Evolutionary conservation across 1,140 invertebrate species (phyloP).

Genomic region (Mamestra configurata): DNA sequence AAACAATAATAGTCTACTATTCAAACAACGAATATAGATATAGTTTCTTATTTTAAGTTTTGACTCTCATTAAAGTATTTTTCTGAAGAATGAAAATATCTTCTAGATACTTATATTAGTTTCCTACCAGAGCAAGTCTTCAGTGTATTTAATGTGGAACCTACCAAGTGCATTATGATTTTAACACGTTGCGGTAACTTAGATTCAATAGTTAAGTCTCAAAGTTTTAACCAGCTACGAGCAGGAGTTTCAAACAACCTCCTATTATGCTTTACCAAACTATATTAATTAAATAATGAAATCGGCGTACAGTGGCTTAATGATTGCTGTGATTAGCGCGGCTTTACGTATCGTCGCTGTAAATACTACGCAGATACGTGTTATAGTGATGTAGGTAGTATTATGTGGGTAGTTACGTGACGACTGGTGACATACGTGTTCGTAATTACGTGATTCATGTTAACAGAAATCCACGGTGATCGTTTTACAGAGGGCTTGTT

Average conservation of each 20-base stretch:
- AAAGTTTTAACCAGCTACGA: background rate
- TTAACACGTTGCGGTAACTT: too few relatives aligned
- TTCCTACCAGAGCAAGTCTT: too few relatives aligned
- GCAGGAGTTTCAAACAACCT: background rate
- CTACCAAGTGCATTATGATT: too few relatives aligned
- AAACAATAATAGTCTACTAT: too few relatives aligned
- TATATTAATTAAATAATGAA: conserved; percentile 10
- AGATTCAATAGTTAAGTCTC: background rate
- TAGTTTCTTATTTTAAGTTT: too few relatives aligned
- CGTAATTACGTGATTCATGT: conserved; percentile 12
- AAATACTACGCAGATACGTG: background rate
- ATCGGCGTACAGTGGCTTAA: conserved; percentile 14
- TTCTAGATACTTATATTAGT: too few relatives aligned
- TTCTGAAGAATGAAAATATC: too few relatives aligned
- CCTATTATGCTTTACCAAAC: background rate
- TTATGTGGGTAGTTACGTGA: background rate
- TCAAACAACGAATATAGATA: too few relatives aligned
- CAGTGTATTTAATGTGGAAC: too few relatives aligned
- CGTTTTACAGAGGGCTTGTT: background rate
- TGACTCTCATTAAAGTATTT: too few relatives aligned
- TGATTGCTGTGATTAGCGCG: conserved; percentile 12
- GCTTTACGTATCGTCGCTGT: background rate
- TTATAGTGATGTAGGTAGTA: background rate
- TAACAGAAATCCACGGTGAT: background rate
- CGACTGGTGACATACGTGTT: background rate